Base-by-base conservation (phyloP, 2,113 vertebrate genomes). In the Chlorodrepanis virens region DNA sequence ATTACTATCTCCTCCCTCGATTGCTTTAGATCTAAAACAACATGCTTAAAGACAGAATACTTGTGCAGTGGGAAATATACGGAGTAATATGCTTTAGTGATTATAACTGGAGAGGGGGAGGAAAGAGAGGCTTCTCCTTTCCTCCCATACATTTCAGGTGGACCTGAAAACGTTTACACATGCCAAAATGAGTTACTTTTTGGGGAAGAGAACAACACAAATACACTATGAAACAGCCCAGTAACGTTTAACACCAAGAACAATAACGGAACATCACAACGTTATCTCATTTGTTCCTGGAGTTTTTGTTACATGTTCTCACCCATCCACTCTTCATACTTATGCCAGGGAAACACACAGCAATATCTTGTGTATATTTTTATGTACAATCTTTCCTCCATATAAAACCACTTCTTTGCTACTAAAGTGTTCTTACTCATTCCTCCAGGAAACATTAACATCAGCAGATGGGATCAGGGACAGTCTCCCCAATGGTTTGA, bases 381-480 rank as follows among this genome's bases (percentile, higher is more conserved):
- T 37, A 24, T 71, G 35, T 50, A n/a, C 42, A 61, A 59, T 65
- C 21, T 74, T 90, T 44, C n/a, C 52, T 86, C 33, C 50, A 19
- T 23, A 70, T 6, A 56, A 76, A 82, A 72, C 3, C 8, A 27
- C 6, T 31, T 71, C 54, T 82, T 70, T 71, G 76, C 54, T 70
- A 24, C 49, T 47, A 7, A 83, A 44, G 23, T 42, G 29, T 28
- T 92, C 67, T 56, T 76, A 69, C 13, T 83, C 65, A 45, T 76
- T 86, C 83, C 56, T 90, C 77, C 63, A 88, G 42, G 68, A 92
- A 95, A 77, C 45, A 52, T 37, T 78, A 75, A 21, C 80, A 85
- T 68, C 82, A 91, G 87, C 69, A 79, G 28, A 86, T 81, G 33
- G 35, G 40, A 90, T 70, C 74, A 64, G 24, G 27, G 57, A 68